phyloP scores from a whole-genome alignment of 2,888 invertebrate species.

The Ochlodes sylvanus region DNA sequence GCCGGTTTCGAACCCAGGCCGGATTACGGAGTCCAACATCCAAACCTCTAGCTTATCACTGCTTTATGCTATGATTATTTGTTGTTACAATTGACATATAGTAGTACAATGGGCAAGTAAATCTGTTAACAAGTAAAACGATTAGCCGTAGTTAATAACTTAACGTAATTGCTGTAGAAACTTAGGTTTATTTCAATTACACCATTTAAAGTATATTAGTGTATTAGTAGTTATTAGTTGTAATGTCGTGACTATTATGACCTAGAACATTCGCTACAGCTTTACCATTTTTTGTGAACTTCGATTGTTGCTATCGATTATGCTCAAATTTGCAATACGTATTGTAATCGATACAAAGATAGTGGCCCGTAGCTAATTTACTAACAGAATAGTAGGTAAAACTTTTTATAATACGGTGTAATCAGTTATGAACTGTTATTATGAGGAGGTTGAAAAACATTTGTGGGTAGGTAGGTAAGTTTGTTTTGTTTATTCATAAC shows the following conservation, averaged over 20 bases:
- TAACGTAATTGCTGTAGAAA: not conserved
- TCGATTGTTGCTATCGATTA: constrained; percentile 1
- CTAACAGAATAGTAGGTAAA: not conserved
- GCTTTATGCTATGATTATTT: no score
- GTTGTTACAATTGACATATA: no score
- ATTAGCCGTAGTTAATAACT: no score
- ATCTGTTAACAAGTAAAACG: no score
- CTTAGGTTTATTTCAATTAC: not conserved
- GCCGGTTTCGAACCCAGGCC: no score
- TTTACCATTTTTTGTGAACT: constrained; percentile 6
- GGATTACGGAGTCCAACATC: no score
- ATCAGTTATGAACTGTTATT: not conserved
- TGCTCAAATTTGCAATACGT: not conserved
- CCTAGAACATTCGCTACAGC: constrained; percentile 19
- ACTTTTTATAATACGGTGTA: not conserved
- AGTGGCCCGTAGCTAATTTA: not conserved
- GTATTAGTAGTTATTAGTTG: not conserved
- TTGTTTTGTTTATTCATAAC: no score
- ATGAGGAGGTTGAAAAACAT: no score
- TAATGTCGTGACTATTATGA: constrained; percentile 11
- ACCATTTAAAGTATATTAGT: not conserved
- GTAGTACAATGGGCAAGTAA: no score
- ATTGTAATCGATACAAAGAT: not conserved
- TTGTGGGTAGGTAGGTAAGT: no score
- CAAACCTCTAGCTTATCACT: no score